Conservation (phyloP, 2,888 invertebrate species). For the Eupeodes luniger region DNA sequence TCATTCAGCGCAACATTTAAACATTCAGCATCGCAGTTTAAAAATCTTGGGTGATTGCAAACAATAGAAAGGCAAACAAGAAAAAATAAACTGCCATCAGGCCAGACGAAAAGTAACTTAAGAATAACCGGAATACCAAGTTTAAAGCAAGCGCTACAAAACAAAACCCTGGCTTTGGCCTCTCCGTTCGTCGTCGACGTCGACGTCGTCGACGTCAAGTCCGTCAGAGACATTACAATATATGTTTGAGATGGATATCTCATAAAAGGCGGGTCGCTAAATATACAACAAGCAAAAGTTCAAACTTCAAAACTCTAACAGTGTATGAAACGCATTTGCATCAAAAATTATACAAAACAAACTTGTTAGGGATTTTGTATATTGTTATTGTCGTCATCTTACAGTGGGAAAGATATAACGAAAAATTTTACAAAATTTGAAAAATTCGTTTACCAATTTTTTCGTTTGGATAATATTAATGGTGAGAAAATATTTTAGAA, state of each 20-base stretch:
- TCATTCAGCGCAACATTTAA: slow-evolving; percentile 34
- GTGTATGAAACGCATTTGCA: slow-evolving; percentile 63
- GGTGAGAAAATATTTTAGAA: too few species aligned
- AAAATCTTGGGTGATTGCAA: slow-evolving; percentile 35
- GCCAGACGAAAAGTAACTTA: slow-evolving; percentile 26
- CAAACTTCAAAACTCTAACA: slow-evolving; percentile 36
- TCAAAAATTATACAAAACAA: slow-evolving; percentile 47
- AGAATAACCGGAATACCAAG: slow-evolving; percentile 69
- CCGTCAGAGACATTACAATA: slow-evolving; percentile 21
- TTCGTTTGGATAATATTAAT: too few species aligned
- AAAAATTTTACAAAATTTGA: too few species aligned
- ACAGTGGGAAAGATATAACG: background rate
- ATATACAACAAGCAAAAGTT: slow-evolving; percentile 47
- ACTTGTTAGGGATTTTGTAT: slow-evolving; percentile 19
- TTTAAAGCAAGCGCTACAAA: slow-evolving; percentile 14
- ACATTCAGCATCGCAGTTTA: slow-evolving; percentile 19
- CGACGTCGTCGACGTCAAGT: background rate
- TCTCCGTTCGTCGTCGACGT: background rate
- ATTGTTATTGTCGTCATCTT: background rate
- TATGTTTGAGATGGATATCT: slow-evolving; percentile 27
- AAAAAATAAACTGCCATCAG: slow-evolving; percentile 21
- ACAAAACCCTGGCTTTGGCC: slow-evolving; percentile 61
- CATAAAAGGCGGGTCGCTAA: slow-evolving; percentile 38
- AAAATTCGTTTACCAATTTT: too few species aligned
- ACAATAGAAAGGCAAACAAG: slow-evolving; percentile 73